Evolutionary conservation across 2,888 invertebrate species (phyloP).

Genomic region (Pinctada fucata): DNA sequence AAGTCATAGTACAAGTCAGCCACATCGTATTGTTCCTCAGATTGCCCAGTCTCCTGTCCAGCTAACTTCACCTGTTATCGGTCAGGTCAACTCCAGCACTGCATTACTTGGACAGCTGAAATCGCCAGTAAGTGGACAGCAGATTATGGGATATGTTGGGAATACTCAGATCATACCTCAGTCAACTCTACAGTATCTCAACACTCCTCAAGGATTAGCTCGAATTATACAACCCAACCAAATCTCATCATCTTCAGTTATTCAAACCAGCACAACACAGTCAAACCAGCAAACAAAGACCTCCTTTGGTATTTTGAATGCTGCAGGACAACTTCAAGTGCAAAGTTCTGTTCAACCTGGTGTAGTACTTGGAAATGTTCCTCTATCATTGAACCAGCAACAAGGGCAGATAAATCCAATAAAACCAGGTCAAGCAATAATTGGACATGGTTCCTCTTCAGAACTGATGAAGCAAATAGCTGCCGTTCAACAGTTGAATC

Average conservation of each 20-base stretch:
- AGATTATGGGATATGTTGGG: constrained; percentile 1
- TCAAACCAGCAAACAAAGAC: background rate
- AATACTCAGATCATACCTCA: constrained; percentile 1
- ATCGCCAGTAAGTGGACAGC: background rate
- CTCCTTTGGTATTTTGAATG: background rate
- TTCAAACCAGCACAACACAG: background rate
- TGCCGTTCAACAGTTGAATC: constrained; percentile 35
- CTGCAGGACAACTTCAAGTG: background rate
- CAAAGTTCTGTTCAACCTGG: background rate
- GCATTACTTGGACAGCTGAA: background rate
- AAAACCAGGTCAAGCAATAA: constrained; percentile 18
- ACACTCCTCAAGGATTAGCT: background rate
- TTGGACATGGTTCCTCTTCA: constrained; percentile 32
- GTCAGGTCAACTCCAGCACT: constrained; percentile 11
- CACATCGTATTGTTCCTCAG: background rate
- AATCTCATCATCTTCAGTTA: background rate
- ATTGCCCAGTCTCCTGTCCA: constrained; percentile 25
- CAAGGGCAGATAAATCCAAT: background rate
- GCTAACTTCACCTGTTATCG: constrained; percentile 8
- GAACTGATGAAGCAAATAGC: constrained; percentile 40
- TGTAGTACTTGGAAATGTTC: background rate
- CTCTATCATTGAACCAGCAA: background rate
- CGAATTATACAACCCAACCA: background rate
- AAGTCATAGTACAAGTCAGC: background rate
- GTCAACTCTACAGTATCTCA: background rate